Evolutionary conservation across 1,140 invertebrate genomes (phyloP), one percentile per base, ranked within the genome.

Genomic region (Atta cephalotes): DNA sequence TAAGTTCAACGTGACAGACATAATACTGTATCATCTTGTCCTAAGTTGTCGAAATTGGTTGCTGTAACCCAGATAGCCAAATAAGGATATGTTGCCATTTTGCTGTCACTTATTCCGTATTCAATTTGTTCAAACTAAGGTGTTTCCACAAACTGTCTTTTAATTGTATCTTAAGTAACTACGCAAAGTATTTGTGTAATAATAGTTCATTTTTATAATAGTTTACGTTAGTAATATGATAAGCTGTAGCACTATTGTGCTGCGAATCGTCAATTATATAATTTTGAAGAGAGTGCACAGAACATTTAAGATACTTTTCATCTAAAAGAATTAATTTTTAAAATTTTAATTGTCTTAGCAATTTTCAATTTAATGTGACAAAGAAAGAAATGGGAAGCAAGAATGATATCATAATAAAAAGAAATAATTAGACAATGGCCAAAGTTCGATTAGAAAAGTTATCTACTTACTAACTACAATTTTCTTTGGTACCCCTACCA

Each of bases 401-500:
- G 6, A 35, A 35, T 3, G 31, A 31, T 35, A 6, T 35, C 0
- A 6, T 6, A 35, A 35, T 0, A 35, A 35, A 35, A 35, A 6
- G 12, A 39, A 9, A 1, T 39, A 39, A 6, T 39, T 39, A 39
- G 35, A 39, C 7, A 1, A 7, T 39, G 35, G 6, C 35, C 35
- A 39, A 39, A 39, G 35, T 39, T 39, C 7, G 35, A 39, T 39
- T 1, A 56, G 45, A 51, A 79, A 81, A 18, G 3, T 78, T 45
- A 14, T 63, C 0, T 31, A 10, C 60, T 79, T 6, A 65, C 62
- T 70, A 9, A 21, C 4, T 21, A 1, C n/a, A 45, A 53, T 68
- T 39, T 86, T 16, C 79, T 91, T 80, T 14, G 85, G 28, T 28
- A 28, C 87, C 35, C 94, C 95, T 45, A 94, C 87, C 2, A 95